Conservation (phyloP, 2,113 vertebrate species). For the Pachycephala philippinensis region DNA sequence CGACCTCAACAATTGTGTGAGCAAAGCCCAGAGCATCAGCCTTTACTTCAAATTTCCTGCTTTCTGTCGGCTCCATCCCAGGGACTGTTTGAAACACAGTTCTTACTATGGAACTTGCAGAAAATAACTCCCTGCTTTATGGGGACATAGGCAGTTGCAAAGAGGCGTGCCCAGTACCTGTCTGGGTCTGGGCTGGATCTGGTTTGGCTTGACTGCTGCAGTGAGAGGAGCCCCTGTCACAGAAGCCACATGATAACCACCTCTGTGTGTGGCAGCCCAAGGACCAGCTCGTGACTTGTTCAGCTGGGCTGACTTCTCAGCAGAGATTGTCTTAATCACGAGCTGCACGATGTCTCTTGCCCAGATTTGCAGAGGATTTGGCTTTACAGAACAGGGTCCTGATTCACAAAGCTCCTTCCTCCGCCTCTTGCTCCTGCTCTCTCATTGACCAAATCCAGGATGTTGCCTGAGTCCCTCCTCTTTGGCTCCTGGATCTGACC, state of each 20-base stretch:
- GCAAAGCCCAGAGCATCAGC: neutral
- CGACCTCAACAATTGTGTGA: neutral
- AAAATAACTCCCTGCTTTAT: neutral
- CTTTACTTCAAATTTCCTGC: conserved; percentile 40
- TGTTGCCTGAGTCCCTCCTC: neutral
- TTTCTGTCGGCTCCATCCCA: neutral
- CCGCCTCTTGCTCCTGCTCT: neutral
- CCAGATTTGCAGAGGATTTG: conserved; percentile 25
- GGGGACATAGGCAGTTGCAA: neutral
- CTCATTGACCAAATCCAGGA: neutral
- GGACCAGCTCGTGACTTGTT: neutral
- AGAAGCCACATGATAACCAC: neutral
- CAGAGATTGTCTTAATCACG: neutral
- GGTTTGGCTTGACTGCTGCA: neutral
- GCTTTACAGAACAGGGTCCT: neutral
- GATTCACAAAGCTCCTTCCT: neutral
- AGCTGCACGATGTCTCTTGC: neutral
- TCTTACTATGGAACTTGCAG: neutral
- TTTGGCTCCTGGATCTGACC: neutral
- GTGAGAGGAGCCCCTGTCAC: neutral
- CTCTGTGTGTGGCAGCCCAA: neutral
- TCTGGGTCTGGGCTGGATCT: neutral
- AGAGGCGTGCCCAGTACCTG: neutral
- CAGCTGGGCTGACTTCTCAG: neutral
- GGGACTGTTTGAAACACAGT: neutral